These are phyloP conservation scores for Caloenas nicobarica DNA, from an alignment of 2,113 vertebrate species.

Conservation along the genomic window DNA sequence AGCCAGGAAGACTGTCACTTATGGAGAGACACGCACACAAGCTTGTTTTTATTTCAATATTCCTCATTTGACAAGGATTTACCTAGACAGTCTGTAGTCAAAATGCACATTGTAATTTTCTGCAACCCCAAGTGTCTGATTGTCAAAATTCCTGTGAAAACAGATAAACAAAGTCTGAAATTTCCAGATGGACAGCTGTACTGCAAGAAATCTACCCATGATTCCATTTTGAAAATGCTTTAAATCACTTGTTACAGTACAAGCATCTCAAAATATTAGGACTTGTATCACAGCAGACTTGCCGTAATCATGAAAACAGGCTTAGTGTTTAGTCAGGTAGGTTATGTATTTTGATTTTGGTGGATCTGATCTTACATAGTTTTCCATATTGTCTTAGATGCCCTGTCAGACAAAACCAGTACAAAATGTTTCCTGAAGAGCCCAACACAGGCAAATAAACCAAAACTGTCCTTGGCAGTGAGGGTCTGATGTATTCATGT, in stretches of 20 bases:
- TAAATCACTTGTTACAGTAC: neutral
- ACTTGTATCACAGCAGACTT: neutral
- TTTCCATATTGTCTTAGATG: neutral
- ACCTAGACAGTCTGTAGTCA: neutral
- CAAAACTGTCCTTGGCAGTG: neutral
- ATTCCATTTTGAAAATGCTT: neutral
- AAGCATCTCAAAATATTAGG: neutral
- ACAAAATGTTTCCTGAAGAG: neutral
- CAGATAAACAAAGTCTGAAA: slow-evolving; percentile 24
- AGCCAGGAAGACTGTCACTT: neutral
- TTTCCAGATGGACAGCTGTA: slow-evolving; percentile 14
- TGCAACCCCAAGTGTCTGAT: neutral
- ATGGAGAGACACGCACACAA: neutral
- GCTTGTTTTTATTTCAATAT: slow-evolving; percentile 19
- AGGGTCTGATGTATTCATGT: neutral
- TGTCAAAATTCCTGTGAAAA: neutral
- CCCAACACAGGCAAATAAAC: neutral
- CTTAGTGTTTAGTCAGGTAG: neutral
- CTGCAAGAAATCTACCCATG: neutral
- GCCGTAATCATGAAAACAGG: neutral
- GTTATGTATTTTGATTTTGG: neutral
- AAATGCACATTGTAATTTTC: neutral
- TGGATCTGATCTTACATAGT: neutral
- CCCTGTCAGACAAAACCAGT: neutral
- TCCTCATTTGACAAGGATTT: slow-evolving; percentile 38